Evolutionary conservation across 2,888 invertebrate species (phyloP), one percentile per base, ranked within the genome.

Genomic region (Trichogramma evanescens): DNA sequence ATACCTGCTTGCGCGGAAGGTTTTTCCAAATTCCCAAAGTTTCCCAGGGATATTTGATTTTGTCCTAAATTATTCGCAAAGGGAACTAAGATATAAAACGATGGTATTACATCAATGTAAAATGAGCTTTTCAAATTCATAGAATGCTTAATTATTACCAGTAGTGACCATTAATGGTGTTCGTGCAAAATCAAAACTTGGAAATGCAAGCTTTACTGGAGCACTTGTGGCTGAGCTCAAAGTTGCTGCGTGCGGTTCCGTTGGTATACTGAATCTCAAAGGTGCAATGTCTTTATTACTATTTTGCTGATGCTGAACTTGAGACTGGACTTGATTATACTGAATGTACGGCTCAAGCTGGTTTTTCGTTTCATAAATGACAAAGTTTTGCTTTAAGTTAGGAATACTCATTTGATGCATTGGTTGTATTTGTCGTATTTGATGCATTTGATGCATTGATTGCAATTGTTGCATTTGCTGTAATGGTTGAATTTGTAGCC

Each of bases 201-300:
- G 60, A 39, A 55, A 52, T 2, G 40, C 52, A 4, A 56, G 10
- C 58, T 68, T 66, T 59, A 67, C 38, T 5, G 70, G 67, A 26
- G 65, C 63, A 10, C 69, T 59, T 49, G 67, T 61, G 41, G 66
- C 45, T 52, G 70, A 65, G 54, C 69, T 50, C 26, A n/a, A 8
- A 7, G 39, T n/a, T 9, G 67, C 54, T 5, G 70, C 54, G 56
- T 70, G 67, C 59, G 71, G 65, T 50, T 67, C 53, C 51, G 65
- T 67, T n/a, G 69, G 68, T 50, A 69, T 54, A 40, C 58, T 54
- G 48, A 71, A 51, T 63, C 65, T 66, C 52, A 66, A 39, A 6
- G 68, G 69, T 6, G 63, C 50, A 9, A 48, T 6, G 10, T 43
- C 13, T 10, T 26, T 44, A 50, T 45, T 55, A 6, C 44, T 48